These are phyloP conservation scores for Proterorhinus semilunaris DNA, from an alignment of 2,113 vertebrate species.

Conservation along the genomic window DNA sequence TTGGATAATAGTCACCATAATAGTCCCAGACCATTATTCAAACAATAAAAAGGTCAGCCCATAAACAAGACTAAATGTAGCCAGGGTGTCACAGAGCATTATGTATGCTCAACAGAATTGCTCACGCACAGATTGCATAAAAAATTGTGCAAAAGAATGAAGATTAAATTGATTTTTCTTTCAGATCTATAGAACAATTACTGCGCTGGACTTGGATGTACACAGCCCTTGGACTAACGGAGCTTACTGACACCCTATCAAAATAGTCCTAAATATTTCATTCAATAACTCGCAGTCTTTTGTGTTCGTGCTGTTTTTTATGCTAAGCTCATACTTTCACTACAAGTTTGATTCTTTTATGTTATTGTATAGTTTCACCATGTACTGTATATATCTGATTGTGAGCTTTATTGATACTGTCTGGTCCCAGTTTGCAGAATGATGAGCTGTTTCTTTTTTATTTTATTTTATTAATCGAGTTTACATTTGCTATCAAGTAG, in stretches of 20 bases:
- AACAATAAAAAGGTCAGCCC: background rate
- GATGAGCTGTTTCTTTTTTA: background rate
- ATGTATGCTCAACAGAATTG: background rate
- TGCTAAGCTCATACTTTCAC: constrained; percentile 7
- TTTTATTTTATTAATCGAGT: constrained; percentile 6
- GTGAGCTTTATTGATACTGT: constrained; percentile 23
- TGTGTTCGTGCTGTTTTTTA: too few relatives aligned
- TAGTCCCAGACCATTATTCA: background rate
- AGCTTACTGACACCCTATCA: background rate
- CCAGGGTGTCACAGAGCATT: background rate
- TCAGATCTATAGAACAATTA: constrained; percentile 1
- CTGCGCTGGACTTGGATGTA: constrained; percentile 14
- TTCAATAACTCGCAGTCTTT: constrained; percentile 17
- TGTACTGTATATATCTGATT: constrained; percentile 40
- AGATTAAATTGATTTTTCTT: background rate
- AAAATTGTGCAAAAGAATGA: background rate
- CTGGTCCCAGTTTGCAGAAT: background rate
- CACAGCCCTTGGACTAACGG: background rate
- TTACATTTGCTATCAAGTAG: constrained; percentile 12
- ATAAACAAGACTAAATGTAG: constrained; percentile 1
- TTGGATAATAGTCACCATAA: background rate
- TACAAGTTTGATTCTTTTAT: constrained; percentile 11
- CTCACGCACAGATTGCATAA: too few relatives aligned
- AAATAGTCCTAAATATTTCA: constrained; percentile 16
- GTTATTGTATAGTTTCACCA: constrained; percentile 11